Percentiles rank a stretch among this genome's conserved stretches.
Conservation (phyloP, 2,797 vertebrate species). For the Ambastaia sidthimunki region DNA sequence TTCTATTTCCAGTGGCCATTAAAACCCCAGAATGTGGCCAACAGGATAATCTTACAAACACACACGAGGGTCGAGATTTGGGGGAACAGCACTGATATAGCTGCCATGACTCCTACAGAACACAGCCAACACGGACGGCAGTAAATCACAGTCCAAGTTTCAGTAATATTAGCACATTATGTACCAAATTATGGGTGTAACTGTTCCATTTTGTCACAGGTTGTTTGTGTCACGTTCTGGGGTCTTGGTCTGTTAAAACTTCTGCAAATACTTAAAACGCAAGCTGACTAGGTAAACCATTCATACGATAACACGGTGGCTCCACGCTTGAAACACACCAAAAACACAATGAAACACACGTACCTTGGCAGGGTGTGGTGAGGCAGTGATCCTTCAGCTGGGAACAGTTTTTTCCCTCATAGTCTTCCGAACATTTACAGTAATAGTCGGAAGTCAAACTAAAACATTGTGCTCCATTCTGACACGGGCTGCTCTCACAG, state of each 20-base stretch:
- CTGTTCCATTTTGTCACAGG: too few relatives aligned
- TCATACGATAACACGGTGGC: too few relatives aligned
- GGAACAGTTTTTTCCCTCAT: conserved; percentile 98
- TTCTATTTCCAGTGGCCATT: conserved; percentile 33
- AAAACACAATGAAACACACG: too few relatives aligned
- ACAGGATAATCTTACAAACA: conserved; percentile 31
- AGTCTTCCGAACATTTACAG: conserved; percentile 95
- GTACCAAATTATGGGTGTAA: too few relatives aligned
- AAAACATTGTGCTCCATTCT: conserved; percentile 92
- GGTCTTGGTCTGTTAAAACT: too few relatives aligned
- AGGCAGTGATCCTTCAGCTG: conserved; percentile 98
- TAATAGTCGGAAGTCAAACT: conserved; percentile 93
- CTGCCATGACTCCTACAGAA: neutral
- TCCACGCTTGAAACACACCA: too few relatives aligned
- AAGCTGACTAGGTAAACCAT: too few relatives aligned
- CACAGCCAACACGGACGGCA: neutral
- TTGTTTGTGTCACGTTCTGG: too few relatives aligned
- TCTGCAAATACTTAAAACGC: too few relatives aligned
- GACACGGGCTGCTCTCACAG: conserved; percentile 93
- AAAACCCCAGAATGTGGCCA: conserved; percentile 39
- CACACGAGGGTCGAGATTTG: neutral
- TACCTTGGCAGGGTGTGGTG: conserved; percentile 94
- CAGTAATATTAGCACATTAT: neutral
- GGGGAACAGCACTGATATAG: conserved; percentile 25
- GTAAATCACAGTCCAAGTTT: neutral